These are phyloP conservation scores for Diorhabda elongata DNA, from an alignment of 1,140 invertebrate genomes.

Conservation along the genomic window DNA sequence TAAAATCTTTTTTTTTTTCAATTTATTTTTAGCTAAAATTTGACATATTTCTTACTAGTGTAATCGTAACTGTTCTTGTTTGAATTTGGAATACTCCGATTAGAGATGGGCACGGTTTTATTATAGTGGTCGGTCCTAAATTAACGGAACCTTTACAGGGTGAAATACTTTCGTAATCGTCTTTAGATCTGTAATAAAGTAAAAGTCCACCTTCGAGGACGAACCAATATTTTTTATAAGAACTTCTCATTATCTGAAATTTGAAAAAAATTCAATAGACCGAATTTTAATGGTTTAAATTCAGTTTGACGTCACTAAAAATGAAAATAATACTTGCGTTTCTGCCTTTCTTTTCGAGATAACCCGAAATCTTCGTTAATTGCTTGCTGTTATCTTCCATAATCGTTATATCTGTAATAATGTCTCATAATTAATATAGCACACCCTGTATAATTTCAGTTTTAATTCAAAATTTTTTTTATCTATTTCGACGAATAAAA, in stretches of 20 bases:
- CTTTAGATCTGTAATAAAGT: constrained; percentile 52
- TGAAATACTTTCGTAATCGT: constrained; percentile 52
- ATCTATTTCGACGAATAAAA: too few relatives aligned
- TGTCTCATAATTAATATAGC: too few relatives aligned
- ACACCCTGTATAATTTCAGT: too few relatives aligned
- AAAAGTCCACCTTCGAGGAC: constrained; percentile 54
- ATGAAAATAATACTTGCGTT: constrained; percentile 42
- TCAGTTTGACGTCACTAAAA: background rate
- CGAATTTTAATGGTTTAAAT: background rate
- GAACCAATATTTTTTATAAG: constrained; percentile 55
- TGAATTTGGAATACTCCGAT: constrained; percentile 46
- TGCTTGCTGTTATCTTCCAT: constrained; percentile 9
- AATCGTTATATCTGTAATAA: background rate
- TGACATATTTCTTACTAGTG: constrained; percentile 46
- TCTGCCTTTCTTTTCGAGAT: constrained; percentile 51
- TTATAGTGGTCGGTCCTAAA: constrained; percentile 47
- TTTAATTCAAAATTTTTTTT: too few relatives aligned
- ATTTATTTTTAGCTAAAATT: background rate
- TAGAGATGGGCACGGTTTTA: constrained; percentile 42
- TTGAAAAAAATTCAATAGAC: background rate
- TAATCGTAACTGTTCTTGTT: constrained; percentile 49
- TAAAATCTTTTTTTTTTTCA: background rate
- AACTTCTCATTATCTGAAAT: constrained; percentile 47
- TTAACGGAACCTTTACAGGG: constrained; percentile 54
- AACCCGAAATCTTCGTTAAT: constrained; percentile 47